Percentiles rank a stretch among this genome's conserved stretches.
Evolutionary conservation across 2,113 vertebrate species (phyloP).

Genomic region (Calyptommatus sinebrachiatus): DNA sequence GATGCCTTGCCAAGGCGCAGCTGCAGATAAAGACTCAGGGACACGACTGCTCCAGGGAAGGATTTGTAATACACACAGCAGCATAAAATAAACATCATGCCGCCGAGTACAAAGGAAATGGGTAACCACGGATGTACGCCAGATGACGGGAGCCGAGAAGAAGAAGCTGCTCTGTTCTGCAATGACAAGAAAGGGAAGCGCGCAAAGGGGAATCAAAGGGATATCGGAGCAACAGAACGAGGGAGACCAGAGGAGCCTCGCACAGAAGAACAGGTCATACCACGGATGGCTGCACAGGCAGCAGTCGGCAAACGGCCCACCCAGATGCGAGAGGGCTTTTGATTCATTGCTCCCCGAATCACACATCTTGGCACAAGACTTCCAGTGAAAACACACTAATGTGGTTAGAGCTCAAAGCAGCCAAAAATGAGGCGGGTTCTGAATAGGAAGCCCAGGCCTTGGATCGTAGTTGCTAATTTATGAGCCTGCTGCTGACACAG

Average conservation of each 20-base stretch:
- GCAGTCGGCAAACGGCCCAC: too few species aligned
- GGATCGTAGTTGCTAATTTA: too few species aligned
- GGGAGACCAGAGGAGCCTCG: not conserved
- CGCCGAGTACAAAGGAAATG: not conserved
- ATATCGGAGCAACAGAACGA: not conserved
- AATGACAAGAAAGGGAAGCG: too few species aligned
- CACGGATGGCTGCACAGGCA: not conserved
- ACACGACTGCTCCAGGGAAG: not conserved
- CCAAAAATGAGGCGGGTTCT: too few species aligned
- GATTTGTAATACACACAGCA: not conserved
- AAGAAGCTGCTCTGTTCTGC: not conserved
- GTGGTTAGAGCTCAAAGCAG: too few species aligned
- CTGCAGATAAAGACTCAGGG: not conserved
- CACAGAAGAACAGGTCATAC: not conserved
- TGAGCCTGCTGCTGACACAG: too few species aligned
- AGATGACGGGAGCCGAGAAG: conserved; percentile 6
- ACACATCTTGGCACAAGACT: too few species aligned
- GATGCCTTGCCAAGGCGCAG: rapidly evolving
- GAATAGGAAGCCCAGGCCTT: too few species aligned
- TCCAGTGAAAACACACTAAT: too few species aligned
- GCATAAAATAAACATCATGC: not conserved
- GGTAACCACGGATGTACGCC: not conserved
- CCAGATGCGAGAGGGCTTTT: too few species aligned
- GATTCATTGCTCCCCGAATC: too few species aligned
- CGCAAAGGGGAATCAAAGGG: not conserved